These are phyloP conservation scores for Micoletzkya japonica DNA, from an alignment of 2,888 invertebrate genomes.

Conservation along the genomic window DNA sequence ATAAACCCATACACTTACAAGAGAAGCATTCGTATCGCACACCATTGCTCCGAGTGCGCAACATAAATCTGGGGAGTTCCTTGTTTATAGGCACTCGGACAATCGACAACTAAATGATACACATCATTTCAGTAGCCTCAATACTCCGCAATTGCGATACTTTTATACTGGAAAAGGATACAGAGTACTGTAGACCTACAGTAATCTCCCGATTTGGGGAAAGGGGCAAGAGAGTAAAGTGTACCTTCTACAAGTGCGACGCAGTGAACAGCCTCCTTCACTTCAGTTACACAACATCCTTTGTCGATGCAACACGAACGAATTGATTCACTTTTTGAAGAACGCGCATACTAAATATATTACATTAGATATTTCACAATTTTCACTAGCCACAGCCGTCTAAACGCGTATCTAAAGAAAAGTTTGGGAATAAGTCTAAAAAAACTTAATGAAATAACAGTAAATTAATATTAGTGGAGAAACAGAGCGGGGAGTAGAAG, in stretches of 20 bases:
- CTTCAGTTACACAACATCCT: conserved; percentile 5
- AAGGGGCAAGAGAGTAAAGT: background rate
- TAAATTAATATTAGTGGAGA: background rate
- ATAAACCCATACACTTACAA: too few species aligned
- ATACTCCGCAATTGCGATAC: background rate
- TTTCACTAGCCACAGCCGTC: background rate
- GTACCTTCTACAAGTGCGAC: conserved; percentile 16
- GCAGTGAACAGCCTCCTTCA: background rate
- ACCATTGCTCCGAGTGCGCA: background rate
- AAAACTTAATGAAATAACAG: background rate
- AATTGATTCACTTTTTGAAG: background rate
- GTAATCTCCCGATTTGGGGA: background rate
- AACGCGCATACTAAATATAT: background rate
- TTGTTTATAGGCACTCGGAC: background rate
- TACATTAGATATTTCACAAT: background rate
- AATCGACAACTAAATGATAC: background rate
- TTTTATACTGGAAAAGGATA: background rate
- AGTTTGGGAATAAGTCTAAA: too few species aligned
- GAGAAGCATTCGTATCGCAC: conserved; percentile 5
- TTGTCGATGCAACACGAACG: background rate
- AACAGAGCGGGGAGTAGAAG: too few species aligned
- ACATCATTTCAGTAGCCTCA: background rate
- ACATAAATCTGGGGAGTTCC: conserved; percentile 2
- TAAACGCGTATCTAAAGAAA: background rate
- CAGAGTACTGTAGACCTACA: background rate